A percentile compares a stretch with the other conserved stretches of the same genome.
These are phyloP conservation scores for Bathybates hornii DNA, from an alignment of 2,113 vertebrate genomes.

Conservation along the genomic window DNA sequence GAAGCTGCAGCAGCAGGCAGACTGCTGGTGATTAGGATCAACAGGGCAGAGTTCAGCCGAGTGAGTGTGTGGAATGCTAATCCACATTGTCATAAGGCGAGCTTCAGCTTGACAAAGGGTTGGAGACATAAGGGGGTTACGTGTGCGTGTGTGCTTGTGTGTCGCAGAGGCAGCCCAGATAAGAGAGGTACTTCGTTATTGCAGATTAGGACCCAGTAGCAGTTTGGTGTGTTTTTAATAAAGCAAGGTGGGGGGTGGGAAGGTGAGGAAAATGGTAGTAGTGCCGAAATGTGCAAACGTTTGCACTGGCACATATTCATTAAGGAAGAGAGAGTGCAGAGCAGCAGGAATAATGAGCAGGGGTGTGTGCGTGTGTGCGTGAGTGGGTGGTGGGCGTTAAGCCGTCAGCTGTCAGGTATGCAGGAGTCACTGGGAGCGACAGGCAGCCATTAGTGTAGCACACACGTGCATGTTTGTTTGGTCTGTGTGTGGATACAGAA, in stretches of 20 bases:
- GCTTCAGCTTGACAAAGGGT: constrained; percentile 35
- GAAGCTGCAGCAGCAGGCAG: constrained; percentile 32
- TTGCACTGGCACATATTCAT: constrained; percentile 40
- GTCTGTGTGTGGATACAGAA: not conserved
- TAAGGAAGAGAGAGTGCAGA: constrained; percentile 10
- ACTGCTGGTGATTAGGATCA: constrained; percentile 65
- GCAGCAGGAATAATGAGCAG: constrained; percentile 41
- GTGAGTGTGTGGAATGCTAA: constrained; percentile 66
- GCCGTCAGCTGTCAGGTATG: constrained; percentile 56
- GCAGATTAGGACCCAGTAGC: constrained; percentile 30
- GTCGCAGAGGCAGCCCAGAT: constrained; percentile 11
- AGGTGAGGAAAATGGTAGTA: not conserved
- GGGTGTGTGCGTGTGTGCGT: not conserved
- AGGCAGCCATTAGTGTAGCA: constrained; percentile 28
- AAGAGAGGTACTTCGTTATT: constrained; percentile 51
- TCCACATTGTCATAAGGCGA: constrained; percentile 59
- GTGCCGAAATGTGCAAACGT: constrained; percentile 28
- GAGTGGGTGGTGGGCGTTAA: constrained; percentile 23
- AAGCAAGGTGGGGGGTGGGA: not conserved
- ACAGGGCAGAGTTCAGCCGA: constrained; percentile 60
- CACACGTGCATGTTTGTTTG: not conserved
- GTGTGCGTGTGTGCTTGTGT: not conserved
- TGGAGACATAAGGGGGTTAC: constrained; percentile 12
- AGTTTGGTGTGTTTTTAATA: constrained; percentile 25
- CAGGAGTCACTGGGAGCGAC: constrained; percentile 27